Evolutionary conservation across 92 coral and sea anemone genomes (phyloP).

Genomic region (Umimayanthus chanpuru): DNA sequence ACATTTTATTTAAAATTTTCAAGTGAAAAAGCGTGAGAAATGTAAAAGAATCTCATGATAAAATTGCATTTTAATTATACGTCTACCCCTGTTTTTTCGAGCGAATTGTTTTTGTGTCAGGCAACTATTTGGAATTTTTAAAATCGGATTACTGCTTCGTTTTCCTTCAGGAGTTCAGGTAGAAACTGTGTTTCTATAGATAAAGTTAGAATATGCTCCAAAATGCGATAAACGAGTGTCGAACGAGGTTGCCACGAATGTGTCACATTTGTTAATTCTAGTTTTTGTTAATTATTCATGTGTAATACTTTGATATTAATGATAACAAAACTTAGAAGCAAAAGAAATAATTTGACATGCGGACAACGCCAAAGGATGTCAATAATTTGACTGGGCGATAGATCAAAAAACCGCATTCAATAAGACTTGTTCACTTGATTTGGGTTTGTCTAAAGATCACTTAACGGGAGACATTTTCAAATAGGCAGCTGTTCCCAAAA

Average conservation of each 20-base stretch:
- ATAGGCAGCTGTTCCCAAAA: constrained; percentile 12
- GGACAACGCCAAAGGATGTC: neutral
- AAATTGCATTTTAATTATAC: constrained; percentile 7
- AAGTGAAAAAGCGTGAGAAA: constrained; percentile 9
- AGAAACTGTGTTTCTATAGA: neutral
- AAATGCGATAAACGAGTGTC: neutral
- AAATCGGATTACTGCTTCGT: neutral
- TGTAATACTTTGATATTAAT: neutral
- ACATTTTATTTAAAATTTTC: neutral
- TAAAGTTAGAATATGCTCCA: neutral
- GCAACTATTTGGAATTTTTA: neutral
- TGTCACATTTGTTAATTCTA: constrained; percentile 2
- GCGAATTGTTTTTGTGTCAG: neutral
- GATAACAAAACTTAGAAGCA: constrained; percentile 13
- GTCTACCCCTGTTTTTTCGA: neutral
- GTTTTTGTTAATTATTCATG: neutral
- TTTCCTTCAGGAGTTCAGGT: neutral
- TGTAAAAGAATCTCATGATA: neutral
- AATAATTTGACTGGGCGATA: neutral
- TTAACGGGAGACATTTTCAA: constrained; percentile 5
- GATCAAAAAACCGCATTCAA: neutral
- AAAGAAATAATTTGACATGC: neutral
- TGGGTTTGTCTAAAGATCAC: constrained; percentile 16
- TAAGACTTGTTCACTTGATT: neutral
- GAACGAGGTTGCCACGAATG: neutral